Evolutionary conservation across 2,888 invertebrate species (phyloP), one percentile per base, ranked within the genome.

Genomic region (Chalcosyrphus nemorum): DNA sequence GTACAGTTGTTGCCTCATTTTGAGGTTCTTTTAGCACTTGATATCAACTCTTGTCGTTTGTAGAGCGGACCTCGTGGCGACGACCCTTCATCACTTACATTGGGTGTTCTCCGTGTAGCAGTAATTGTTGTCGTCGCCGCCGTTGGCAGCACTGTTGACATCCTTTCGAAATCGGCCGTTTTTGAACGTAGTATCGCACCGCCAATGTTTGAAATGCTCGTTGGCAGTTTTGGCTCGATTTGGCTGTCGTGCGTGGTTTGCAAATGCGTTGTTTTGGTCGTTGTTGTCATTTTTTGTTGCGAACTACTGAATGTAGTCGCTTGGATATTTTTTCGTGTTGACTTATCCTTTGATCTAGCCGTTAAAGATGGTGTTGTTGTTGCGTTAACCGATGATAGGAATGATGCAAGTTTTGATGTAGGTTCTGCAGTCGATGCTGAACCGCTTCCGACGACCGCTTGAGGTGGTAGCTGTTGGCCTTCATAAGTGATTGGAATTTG

Each of bases 41-140:
- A 95, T 88, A 97, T 96, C 74, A 96, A 92, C 91, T 96, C 96
- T 81, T 95, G 94, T 84, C 96, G 92, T 91, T 96, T 96, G 93
- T 96, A 96, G 17, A 95, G 94, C 65, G 93, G 93, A 81, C 87
- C 84, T 41, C 66, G 66, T 21, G 50, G 24, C 38, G 56, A 15
- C 11, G 63, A 11, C 5, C 50, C 54, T 9, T 21, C 24, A 57
- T 75, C 50, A 11, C 63, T 24, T 19, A 27, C 2, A 4, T 43
- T 38, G 24, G 57, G 70, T 4, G 27, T 66, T 45, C 54, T 52
- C 13, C 21, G 29, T 7, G 52, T 2, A 65, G 52, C 2, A 65
- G 59, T 19, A 5, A 27, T 17, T 68, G 66, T 1, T 24, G 38
- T 19, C 35, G 35, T 21, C 47, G 71, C 13, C 32, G 24, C 41